Percentiles rank a stretch among this genome's conserved stretches.
These are phyloP conservation scores for Gonatopus flavifemur DNA, from an alignment of 1,140 invertebrate genomes.

Conservation along the genomic window DNA sequence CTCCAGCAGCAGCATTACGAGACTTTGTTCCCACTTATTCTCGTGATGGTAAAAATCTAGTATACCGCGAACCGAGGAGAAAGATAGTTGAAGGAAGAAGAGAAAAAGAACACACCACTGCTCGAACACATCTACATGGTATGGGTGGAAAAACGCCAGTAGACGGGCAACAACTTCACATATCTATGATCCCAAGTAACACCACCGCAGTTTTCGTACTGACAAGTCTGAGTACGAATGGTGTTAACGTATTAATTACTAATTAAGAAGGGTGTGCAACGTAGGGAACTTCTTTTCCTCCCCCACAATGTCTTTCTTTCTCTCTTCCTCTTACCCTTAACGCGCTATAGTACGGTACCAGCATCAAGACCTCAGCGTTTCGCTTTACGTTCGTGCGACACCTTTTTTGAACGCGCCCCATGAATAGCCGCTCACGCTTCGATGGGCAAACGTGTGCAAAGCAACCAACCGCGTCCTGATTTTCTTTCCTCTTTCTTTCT, in stretches of 20 bases:
- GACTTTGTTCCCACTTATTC: no score
- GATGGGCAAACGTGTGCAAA: slow-evolving; percentile 44
- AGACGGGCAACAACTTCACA: no score
- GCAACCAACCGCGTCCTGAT: slow-evolving; percentile 26
- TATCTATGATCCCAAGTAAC: no score
- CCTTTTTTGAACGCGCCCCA: slow-evolving; percentile 53
- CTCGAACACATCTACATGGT: no score
- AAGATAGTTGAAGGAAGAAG: no score
- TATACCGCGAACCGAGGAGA: no score
- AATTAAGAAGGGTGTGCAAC: slow-evolving; percentile 55
- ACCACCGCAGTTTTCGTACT: slow-evolving; percentile 16
- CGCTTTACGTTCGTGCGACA: slow-evolving; percentile 40
- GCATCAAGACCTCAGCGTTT: slow-evolving; percentile 30
- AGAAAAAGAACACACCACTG: no score
- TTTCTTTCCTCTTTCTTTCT: neutral
- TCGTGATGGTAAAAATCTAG: no score
- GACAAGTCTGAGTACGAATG: slow-evolving; percentile 42
- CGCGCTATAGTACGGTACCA: no score
- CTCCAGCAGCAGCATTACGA: no score
- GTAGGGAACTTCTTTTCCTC: slow-evolving; percentile 29
- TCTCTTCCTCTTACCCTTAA: no score
- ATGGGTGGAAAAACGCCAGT: no score
- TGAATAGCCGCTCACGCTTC: slow-evolving; percentile 52
- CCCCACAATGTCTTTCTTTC: slow-evolving; percentile 10
- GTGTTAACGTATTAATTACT: slow-evolving; percentile 59